Evolutionary conservation across 2,797 vertebrate species (phyloP).

Genomic region (Delichon dasypus): DNA sequence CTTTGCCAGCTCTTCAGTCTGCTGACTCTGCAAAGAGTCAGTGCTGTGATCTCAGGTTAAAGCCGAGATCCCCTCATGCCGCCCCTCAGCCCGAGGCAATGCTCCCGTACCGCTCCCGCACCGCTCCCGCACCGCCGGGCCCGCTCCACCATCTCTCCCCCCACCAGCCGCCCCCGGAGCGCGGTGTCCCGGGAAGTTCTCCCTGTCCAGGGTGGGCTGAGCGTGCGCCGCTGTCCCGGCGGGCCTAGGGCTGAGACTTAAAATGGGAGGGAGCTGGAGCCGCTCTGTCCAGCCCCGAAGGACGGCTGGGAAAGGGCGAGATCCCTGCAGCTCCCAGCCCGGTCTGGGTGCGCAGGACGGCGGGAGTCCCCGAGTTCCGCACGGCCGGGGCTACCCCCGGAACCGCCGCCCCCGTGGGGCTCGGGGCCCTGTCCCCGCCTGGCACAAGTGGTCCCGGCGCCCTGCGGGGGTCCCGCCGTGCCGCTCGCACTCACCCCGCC

Average conservation of each 20-base stretch:
- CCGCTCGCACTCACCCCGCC: background rate
- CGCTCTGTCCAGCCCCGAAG: too few species aligned
- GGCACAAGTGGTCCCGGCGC: background rate
- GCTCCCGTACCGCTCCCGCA: background rate
- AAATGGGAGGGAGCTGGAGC: accelerated
- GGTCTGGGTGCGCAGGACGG: background rate
- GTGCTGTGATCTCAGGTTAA: background rate
- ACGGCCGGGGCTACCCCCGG: background rate
- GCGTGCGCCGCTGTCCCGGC: too few species aligned
- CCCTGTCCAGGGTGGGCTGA: background rate
- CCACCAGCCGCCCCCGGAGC: too few species aligned
- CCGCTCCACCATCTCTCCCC: background rate
- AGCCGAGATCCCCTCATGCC: too few species aligned
- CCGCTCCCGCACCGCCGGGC: too few species aligned
- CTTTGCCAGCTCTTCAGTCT: background rate
- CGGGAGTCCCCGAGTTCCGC: background rate
- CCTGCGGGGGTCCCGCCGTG: too few species aligned
- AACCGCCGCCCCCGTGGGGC: background rate
- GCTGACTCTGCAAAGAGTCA: background rate
- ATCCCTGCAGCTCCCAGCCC: background rate
- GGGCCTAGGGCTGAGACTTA: background rate
- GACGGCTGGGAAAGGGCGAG: background rate
- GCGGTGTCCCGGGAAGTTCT: accelerated
- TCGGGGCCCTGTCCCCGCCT: background rate
- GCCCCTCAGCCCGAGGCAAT: background rate